Evolutionary conservation across 53 echinoderm and acorn worm genomes (phyloP).

Genomic region (Stichopus horrens): DNA sequence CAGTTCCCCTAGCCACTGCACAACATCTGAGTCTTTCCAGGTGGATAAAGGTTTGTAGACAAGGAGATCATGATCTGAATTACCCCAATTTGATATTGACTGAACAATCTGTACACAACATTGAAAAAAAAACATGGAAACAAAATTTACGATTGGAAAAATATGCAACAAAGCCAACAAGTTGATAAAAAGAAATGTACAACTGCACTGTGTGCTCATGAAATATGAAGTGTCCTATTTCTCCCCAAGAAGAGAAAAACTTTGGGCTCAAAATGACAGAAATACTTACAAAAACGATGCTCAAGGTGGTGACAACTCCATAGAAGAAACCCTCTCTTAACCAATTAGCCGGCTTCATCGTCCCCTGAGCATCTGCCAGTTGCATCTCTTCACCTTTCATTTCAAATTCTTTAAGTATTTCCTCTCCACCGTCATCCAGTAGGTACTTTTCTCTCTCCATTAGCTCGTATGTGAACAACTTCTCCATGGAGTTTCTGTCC

Average conservation of each 20-base stretch:
- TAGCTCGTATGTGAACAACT: conserved; percentile 62
- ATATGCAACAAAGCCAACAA: too few relatives aligned
- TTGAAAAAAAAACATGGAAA: background rate
- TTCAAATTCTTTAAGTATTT: conserved; percentile 85
- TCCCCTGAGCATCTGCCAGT: conserved; percentile 47
- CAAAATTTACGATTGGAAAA: background rate
- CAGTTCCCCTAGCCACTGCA: conserved; percentile 79
- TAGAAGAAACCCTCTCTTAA: conserved; percentile 78
- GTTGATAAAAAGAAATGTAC: background rate
- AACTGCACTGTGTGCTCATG: too few relatives aligned
- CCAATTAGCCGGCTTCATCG: conserved; percentile 45
- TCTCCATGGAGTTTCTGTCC: conserved; percentile 83
- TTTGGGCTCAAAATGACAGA: background rate
- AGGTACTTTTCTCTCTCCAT: conserved; percentile 50
- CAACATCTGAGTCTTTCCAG: conserved; percentile 82
- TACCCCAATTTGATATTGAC: conserved; percentile 82
- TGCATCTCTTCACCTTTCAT: conserved; percentile 76
- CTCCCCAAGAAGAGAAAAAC: too few relatives aligned
- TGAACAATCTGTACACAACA: conserved; percentile 61
- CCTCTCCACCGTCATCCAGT: conserved; percentile 52
- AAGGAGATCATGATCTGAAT: conserved; percentile 72
- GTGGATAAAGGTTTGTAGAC: conserved; percentile 81
- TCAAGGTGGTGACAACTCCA: conserved; percentile 82
- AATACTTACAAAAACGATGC: conserved; percentile 81
- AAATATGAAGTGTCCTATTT: too few relatives aligned